Evolutionary conservation across 2,797 vertebrate genomes (phyloP).

Genomic region (Protonibea diacanthus): DNA sequence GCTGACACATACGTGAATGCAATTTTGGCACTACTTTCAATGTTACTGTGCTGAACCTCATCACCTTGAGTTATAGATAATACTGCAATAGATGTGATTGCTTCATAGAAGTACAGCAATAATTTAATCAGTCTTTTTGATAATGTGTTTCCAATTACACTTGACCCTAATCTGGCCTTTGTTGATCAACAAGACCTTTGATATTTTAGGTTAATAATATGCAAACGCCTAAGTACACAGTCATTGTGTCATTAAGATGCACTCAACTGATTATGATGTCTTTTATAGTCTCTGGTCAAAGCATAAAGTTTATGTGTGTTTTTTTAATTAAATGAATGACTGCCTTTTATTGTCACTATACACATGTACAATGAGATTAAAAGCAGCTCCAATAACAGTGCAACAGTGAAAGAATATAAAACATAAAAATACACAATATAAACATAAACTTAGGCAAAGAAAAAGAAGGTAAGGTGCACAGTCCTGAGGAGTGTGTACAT

Average conservation of each 20-base stretch:
- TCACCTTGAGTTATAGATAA: not conserved
- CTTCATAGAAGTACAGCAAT: conserved; percentile 5
- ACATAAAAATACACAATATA: too few relatives aligned
- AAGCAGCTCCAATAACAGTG: too few relatives aligned
- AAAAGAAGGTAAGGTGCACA: too few relatives aligned
- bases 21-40: not conserved
- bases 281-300: not conserved
- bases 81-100: not conserved
- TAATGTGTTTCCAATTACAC: conserved; percentile 41
- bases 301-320: not conserved
- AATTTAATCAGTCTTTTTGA: conserved; percentile 5
- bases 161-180: conserved; percentile 51
- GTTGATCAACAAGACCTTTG: conserved; percentile 69
- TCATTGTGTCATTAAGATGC: conserved; percentile 4
- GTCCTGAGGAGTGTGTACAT: too few relatives aligned
- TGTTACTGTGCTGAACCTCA: not conserved
- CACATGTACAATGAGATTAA: too few relatives aligned
- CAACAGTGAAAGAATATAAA: too few relatives aligned
- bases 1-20: not conserved
- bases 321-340: not conserved
- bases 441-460: too few relatives aligned
- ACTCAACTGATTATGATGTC: not conserved
- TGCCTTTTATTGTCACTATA: too few relatives aligned
- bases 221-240: not conserved
- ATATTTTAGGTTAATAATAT: conserved; percentile 60